These are phyloP conservation scores for Microctenopoma lineatum DNA, from an alignment of 2,797 vertebrate species.

Conservation along the genomic window DNA sequence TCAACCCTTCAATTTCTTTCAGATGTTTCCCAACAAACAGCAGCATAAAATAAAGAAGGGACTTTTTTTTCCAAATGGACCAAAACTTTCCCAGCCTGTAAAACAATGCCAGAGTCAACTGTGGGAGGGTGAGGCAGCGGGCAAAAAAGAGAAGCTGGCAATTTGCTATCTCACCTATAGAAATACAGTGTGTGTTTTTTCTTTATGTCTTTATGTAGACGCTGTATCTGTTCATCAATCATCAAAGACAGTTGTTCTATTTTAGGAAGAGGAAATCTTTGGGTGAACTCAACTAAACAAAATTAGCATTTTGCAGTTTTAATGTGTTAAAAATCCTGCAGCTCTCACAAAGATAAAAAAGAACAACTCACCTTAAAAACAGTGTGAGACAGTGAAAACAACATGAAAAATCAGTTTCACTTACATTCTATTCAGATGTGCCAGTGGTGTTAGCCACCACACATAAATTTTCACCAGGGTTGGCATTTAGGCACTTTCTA, in stretches of 20 bases:
- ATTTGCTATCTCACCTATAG: constrained; percentile 81
- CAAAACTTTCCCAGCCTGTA: constrained; percentile 84
- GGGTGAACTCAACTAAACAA: constrained; percentile 22
- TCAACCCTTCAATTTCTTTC: constrained; percentile 83
- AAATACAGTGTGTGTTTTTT: constrained; percentile 70
- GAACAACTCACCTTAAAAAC: constrained; percentile 51
- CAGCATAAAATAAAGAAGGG: constrained; percentile 82
- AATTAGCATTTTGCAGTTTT: constrained; percentile 1
- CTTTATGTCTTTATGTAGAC: constrained; percentile 30
- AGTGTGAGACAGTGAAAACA: constrained; percentile 63
- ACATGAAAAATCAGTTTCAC: constrained; percentile 84
- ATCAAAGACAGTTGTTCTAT: constrained; percentile 44
- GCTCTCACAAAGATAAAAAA: constrained; percentile 12
- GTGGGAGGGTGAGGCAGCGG: constrained; percentile 70
- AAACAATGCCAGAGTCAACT: constrained; percentile 80
- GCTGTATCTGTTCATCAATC: constrained; percentile 59
- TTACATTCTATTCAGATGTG: constrained; percentile 91
- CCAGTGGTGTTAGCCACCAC: constrained; percentile 90
- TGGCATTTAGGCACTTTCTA: constrained; percentile 94
- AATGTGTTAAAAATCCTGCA: constrained; percentile 2
- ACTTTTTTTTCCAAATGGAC: constrained; percentile 77
- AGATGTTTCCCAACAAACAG: constrained; percentile 88
- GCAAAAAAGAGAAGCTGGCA: constrained; percentile 70
- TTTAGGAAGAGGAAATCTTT: constrained; percentile 22
- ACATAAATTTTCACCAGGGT: constrained; percentile 95